Percentiles rank a stretch among this genome's conserved stretches.
Conservation (phyloP, 2,888 invertebrate species). For the Leptopilina myrica region DNA sequence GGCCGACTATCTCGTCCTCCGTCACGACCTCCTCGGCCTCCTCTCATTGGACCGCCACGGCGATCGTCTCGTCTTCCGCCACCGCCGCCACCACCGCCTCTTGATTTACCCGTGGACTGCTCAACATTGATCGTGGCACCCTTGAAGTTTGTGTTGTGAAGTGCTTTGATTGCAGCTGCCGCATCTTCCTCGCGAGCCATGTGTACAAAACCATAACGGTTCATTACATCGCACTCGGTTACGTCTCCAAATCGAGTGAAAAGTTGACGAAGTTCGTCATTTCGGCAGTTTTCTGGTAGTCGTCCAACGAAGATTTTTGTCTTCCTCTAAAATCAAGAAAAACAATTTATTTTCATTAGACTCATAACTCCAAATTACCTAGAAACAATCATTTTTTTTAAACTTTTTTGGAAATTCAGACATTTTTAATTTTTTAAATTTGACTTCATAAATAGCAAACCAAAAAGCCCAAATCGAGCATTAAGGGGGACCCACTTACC, state of each 20-base stretch:
- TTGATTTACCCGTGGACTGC: constrained; percentile 87
- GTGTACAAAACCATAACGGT: constrained; percentile 96
- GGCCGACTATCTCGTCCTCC: constrained; percentile 77
- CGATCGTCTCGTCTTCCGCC: constrained; percentile 79
- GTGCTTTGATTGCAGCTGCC: constrained; percentile 86
- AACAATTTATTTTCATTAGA: too few relatives aligned
- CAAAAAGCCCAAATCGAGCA: too few relatives aligned
- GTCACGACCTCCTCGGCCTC: constrained; percentile 77
- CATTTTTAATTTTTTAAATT: too few relatives aligned
- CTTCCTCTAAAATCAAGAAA: constrained; percentile 77
- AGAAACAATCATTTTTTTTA: too few relatives aligned
- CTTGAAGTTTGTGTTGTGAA: constrained; percentile 90
- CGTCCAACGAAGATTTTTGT: constrained; percentile 96
- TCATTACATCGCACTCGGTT: constrained; percentile 96
- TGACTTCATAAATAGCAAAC: too few relatives aligned
- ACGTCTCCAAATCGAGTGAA: constrained; percentile 93
- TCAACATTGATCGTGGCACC: constrained; percentile 92
- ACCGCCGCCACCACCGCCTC: constrained; percentile 78
- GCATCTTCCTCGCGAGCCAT: constrained; percentile 91
- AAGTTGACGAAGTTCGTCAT: constrained; percentile 88
- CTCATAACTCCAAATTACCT: too few relatives aligned
- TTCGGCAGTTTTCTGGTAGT: constrained; percentile 89
- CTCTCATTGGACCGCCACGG: constrained; percentile 78
- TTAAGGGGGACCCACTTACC: too few relatives aligned
- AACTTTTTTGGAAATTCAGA: too few relatives aligned